Base-by-base conservation (phyloP, 2,888 invertebrate species). In the Mellilla xanthometata region DNA sequence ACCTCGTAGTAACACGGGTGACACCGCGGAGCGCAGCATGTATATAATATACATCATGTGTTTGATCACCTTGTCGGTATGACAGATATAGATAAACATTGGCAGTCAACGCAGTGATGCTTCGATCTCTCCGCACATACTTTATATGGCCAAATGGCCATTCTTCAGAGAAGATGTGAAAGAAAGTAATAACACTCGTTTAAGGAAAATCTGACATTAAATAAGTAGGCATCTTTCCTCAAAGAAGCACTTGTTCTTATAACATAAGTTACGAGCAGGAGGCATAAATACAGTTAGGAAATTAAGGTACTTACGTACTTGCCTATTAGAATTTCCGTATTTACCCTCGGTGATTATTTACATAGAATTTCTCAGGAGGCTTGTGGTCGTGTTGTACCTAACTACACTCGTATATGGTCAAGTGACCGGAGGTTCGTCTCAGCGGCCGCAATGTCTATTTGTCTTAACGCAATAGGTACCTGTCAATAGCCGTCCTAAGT, bases 401-500 rank as follows among this genome's bases (percentile, higher is more conserved):
- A 56, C 65, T 70, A 65, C 67, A 68, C 62, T 64, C 58, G 58
- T 65, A 70, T 69, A 67, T 62, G 84, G 81, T 81, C 81, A 81
- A 84, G 82, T 76, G 82, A 85, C 78, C 83, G 82, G 84, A 76
- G 85, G 81, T 81, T 82, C 76, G 78, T 76, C 80, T 81, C 72
- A 79, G 81, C 72, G 78, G 81, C 79, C 81, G 77, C 78, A 75
- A 78, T 83, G 76, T 81, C 72, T 88, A 80, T 88, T 87, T 87
- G 87, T 87, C 78, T 88, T 87, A 86, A 85, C 87, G 87, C 87
- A 86, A 88, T 88, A n/a, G n/a, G n/a, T n/a, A 85, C 82, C 83
- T 84, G 87, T 88, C 87, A 85, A 88, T 85, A 85, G 77, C 80
- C 81, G 81, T 78, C 80, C 75, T 74, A 85, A 86, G 87, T 88